Evolutionary conservation across 2,113 vertebrate species (phyloP), one percentile per base, ranked within the genome.

Genomic region (Festucalex cinctus): DNA sequence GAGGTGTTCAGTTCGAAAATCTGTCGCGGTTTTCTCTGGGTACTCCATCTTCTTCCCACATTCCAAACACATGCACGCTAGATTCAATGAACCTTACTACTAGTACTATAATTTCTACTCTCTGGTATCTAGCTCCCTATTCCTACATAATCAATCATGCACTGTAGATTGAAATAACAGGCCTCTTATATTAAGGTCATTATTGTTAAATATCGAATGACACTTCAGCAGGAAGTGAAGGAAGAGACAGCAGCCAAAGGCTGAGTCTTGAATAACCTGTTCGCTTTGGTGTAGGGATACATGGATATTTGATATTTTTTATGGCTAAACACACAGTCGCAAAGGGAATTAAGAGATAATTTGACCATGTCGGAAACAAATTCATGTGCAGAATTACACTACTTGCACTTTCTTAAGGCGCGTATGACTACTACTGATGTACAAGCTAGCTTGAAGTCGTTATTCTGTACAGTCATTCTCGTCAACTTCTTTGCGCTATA

Each of bases 111-210:
- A 44, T 3, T 13, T 44, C 13, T 44, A 56, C 75, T 77, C 80
- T 64, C 67, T 13, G 63, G 73, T 83, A 86, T 77, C 85, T 88
- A 83, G 84, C 83, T 70, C 74, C 76, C 70, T 75, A 82, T 76
- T 77, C 71, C 77, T 78, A 78, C 73, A 78, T 56, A 73, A 67
- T 67, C 71, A 57, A 69, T 75, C 77, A 72, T 60, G 70, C 68
- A 61, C 74, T 83, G 73, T 68, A 83, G 77, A 69, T 73, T 75
- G 56, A 80, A 81, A 76, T 72, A 83, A 82, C 78, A 77, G 70
- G 65, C 77, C 75, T 35, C 48, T 17, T 66, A 65, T 54, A 22
- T 22, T 2, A 51, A n/a, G n/a, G 48, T 51, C 48, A 51, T 22
- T 35, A 59, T 69, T 72, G 68, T 63, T 74, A 82, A 63, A 69